Percentiles rank a stretch among this genome's conserved stretches.
Conservation (phyloP, 2,888 invertebrate genomes). For the Macrostomum cliftonense region DNA sequence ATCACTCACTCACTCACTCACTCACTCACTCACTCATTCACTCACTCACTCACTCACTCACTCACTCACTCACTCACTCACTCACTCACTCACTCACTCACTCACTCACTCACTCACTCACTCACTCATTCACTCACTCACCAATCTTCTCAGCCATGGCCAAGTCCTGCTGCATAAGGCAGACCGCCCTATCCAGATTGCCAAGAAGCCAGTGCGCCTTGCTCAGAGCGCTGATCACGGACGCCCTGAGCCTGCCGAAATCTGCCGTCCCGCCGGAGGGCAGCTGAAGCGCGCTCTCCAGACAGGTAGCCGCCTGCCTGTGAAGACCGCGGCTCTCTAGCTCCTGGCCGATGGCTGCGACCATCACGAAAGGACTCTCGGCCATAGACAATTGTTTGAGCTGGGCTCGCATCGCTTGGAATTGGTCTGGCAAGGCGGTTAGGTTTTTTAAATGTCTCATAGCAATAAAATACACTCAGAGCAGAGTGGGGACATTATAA, state of each 20-base stretch:
- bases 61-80: no score
- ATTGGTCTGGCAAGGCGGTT: no score
- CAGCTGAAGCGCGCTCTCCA: slow-evolving; percentile 76
- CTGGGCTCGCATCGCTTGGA: no score
- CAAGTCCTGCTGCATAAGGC: slow-evolving; percentile 89
- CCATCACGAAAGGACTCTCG: slow-evolving; percentile 85
- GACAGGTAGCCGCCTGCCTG: slow-evolving; percentile 69
- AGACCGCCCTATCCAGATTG: slow-evolving; percentile 77
- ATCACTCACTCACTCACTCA: no score
- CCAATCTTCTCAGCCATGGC: slow-evolving; percentile 69
- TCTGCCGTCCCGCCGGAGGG: slow-evolving; percentile 51
- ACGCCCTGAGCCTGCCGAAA: slow-evolving; percentile 71
- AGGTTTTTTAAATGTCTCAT: no score
- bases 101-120: no score
- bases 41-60: no score
- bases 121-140: slow-evolving; percentile 18
- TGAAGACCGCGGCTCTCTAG: slow-evolving; percentile 70
- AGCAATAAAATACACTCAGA: no score
- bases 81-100: no score
- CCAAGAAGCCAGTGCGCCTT: slow-evolving; percentile 91
- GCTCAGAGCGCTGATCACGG: slow-evolving; percentile 81
- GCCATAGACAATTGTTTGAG: slow-evolving; percentile 42
- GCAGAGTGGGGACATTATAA: no score
- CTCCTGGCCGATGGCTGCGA: slow-evolving; percentile 88
- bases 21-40: no score